Evolutionary conservation across 2,113 vertebrate species (phyloP), one percentile per base, ranked within the genome.

Genomic region (Pyrgilauda ruficollis): DNA sequence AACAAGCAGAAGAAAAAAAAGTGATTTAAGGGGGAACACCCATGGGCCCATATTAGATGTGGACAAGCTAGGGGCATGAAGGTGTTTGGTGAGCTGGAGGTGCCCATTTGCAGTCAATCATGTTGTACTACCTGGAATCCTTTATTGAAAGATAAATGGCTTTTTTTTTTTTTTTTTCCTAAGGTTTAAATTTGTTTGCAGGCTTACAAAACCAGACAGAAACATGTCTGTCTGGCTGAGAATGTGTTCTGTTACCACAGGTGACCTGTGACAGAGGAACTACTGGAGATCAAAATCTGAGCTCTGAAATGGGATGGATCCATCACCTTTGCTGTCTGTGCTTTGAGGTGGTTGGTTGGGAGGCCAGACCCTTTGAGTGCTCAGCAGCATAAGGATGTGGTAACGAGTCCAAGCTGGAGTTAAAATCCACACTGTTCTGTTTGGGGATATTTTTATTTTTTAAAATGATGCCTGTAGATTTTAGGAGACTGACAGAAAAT

Each of bases 381-480:
- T 58, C 58, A 6, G 33, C 30, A 52, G 11, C 0, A 0, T 15
- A 7, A 61, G 41, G 70, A 20, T 58, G 70, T 6, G 16, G 72
- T 62, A 63, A 46, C 3, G 0, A 22, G 17, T 37, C 58, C 63
- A 46, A 21, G 33, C 3, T 12, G 5, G 37, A 58, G 55, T 56
- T 91, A 18, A 68, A 76, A 75, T 61, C 67, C 78, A 89, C 16
- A 2, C 23, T 44, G 49, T 64, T 81, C 24, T 7, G 35, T 84
- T 47, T 82, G 94, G 91, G 90, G 89, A 87, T 95, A 78, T 41
- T 69, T 72, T 84, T 64, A 13, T n/a, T 85, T 86, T 87, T 82
- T 33, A 16, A 78, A 87, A 77, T 5, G 0, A 55, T 47, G 50
- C 28, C 63, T 94, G 44, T 93, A 78, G 85, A 27, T 77, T 75